These are phyloP conservation scores for Drosophila kepulauana DNA, from an alignment of 1,140 invertebrate genomes.

Conservation along the genomic window DNA sequence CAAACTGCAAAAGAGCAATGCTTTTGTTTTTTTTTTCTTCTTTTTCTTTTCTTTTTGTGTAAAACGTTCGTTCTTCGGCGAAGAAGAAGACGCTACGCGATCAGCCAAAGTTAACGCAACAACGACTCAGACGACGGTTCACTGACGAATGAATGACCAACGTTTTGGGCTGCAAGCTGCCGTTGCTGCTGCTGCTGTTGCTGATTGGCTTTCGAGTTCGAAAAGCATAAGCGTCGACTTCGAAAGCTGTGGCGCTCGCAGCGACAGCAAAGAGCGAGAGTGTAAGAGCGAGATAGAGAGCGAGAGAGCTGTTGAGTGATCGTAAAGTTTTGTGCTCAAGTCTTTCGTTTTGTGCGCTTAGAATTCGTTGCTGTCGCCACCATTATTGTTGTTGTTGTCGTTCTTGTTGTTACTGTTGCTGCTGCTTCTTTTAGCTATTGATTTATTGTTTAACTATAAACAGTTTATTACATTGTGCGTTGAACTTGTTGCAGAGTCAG, in stretches of 20 bases:
- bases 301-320: constrained; percentile 15
- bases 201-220: constrained; percentile 46
- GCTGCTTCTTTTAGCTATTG: constrained; percentile 42
- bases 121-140: constrained; percentile 60
- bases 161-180: constrained; percentile 59
- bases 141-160: constrained; percentile 75
- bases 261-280: constrained; percentile 4
- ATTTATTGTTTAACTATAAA: constrained; percentile 77
- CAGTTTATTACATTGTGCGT: constrained; percentile 75
- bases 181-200: constrained; percentile 29
- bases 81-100: constrained; percentile 68
- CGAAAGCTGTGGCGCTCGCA: constrained; percentile 43
- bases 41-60: constrained; percentile 10
- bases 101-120: constrained; percentile 25
- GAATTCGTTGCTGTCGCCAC: constrained; percentile 42
- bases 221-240: constrained; percentile 57
- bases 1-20: constrained; percentile 18
- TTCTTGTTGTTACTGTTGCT: constrained; percentile 1
- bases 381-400: constrained; percentile 28
- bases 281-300: background rate
- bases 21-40: constrained; percentile 8
- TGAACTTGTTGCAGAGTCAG: constrained; percentile 38
- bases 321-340: constrained; percentile 29
- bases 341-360: constrained; percentile 40
- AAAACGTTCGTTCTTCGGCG: constrained; percentile 76